phyloP scores from a whole-genome alignment of 2,113 vertebrate genomes.

The Copsychus sechellarum region DNA sequence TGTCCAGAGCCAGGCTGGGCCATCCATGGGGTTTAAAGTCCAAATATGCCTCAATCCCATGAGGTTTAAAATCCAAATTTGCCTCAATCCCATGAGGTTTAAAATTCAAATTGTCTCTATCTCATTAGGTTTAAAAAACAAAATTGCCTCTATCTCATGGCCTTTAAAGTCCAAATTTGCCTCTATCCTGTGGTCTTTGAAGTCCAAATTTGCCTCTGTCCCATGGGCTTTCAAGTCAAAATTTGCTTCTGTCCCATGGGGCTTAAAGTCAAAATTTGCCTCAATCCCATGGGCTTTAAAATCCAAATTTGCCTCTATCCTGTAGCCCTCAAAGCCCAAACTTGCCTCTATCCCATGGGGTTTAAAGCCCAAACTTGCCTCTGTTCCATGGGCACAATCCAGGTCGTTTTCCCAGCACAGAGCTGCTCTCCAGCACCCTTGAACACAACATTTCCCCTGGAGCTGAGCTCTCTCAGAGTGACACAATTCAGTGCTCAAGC shows the following conservation, averaged over 20 bases:
- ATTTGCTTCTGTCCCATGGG: fast-evolving
- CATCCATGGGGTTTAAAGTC: not conserved
- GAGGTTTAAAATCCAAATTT: not conserved
- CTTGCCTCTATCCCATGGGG: fast-evolving
- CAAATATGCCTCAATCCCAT: not conserved
- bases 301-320: not conserved
- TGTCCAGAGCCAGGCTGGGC: not conserved
- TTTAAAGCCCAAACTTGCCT: not conserved
- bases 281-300: not conserved
- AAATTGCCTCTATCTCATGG: too few species aligned
- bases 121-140: fast-evolving
- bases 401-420: fast-evolving
- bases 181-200: not conserved
- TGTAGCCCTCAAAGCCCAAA: fast-evolving
- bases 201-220: too few species aligned
- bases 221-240: not conserved
- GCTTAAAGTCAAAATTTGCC: not conserved
- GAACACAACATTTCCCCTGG: not conserved
- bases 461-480: not conserved
- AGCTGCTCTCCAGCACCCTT: not conserved
- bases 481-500: not conserved
- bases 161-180: not conserved
- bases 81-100: fast-evolving
- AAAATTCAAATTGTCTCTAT: fast-evolving
- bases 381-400: not conserved